Conservation (phyloP, 2,888 invertebrate species). For the Drepana falcataria region DNA sequence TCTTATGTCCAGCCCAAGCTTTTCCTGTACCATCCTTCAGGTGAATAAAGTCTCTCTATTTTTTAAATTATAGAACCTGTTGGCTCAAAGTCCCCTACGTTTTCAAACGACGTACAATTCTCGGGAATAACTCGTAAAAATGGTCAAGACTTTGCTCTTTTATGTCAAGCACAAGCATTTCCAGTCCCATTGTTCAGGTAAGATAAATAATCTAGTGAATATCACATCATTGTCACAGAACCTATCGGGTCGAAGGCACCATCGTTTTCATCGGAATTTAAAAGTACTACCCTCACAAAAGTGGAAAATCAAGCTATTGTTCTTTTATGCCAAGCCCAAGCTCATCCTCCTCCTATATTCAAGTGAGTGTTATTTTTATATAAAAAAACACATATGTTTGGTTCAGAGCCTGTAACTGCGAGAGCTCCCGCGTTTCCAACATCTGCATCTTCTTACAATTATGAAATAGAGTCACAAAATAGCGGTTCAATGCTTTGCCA, state of each 20-base stretch:
- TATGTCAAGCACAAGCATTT: slow-evolving; percentile 88
- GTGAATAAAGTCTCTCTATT: slow-evolving; percentile 64
- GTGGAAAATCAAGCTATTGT: slow-evolving; percentile 73
- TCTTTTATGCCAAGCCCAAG: slow-evolving; percentile 84
- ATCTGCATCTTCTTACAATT: slow-evolving; percentile 71
- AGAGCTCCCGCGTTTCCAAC: slow-evolving; percentile 73
- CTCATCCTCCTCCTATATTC: slow-evolving; percentile 82
- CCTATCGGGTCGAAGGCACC: slow-evolving; percentile 81
- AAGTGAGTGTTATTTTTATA: slow-evolving; percentile 74
- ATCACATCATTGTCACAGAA: slow-evolving; percentile 59
- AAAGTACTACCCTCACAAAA: slow-evolving; percentile 80
- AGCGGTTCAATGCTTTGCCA: slow-evolving; percentile 75
- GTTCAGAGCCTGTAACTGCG: slow-evolving; percentile 71
- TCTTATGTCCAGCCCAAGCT: slow-evolving; percentile 81
- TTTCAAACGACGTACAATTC: slow-evolving; percentile 83
- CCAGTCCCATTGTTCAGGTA: slow-evolving; percentile 81
- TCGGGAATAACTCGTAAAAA: slow-evolving; percentile 82
- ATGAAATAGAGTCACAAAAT: slow-evolving; percentile 53
- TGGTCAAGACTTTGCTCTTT: slow-evolving; percentile 81
- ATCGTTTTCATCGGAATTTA: slow-evolving; percentile 75
- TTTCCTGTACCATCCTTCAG: slow-evolving; percentile 85
- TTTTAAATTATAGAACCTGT: slow-evolving; percentile 80
- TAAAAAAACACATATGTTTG: slow-evolving; percentile 28
- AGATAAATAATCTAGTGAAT: slow-evolving; percentile 25
- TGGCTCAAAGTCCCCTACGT: slow-evolving; percentile 85